Base-by-base conservation (phyloP, 2,113 vertebrate species). In the Silurus glanis region DNA sequence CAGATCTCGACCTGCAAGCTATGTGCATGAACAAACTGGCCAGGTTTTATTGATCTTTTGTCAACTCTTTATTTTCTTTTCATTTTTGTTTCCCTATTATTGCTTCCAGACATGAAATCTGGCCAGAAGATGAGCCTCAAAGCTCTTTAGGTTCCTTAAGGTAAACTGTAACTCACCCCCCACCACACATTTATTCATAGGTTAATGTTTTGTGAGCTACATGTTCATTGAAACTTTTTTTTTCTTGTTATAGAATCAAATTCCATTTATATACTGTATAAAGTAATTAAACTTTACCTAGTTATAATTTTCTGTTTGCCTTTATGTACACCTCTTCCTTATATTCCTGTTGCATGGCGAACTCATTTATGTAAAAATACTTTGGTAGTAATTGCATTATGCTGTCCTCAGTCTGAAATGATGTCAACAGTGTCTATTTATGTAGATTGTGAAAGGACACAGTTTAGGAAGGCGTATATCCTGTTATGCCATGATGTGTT, bases 101-200 rank as follows among this genome's bases (percentile, higher is more conserved):
- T 64, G 45, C 25, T 66, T 84, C 58, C 80, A 88, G 9, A 82
- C 9, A 4, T 66, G 61, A 84, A 85, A 51, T 64, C 53, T n/a
- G 81, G 83, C 75, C 84, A 72, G n/a, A 75, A 69, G 64, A 58
- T 55, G 5, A 66, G 17, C 28, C 0, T 71, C 74, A 72, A 59
- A 37, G 47, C 9, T 64, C 85, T 72, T 58, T 62, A 76, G 45
- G 64, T 72, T 55, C 78, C n/a, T 72, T 49, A 55, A 76, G 53
- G 25, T 87, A 69, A 78, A 82, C 23, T 19, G 21, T 61, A 82
- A 66, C 17, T 61, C 8, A 85, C 49, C 58, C 28, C 37, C 61
- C 16, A 83, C 69, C 74, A 55, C 62, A 62, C n/a, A 2, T 37
- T 37, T 37, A 37, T 37, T 37, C 37, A 37, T 2, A 37, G 37